Percentiles rank a stretch among this genome's conserved stretches.
phyloP scores from a whole-genome alignment of 35 echinoderm and acorn worm genomes.

The Chiridota heheva region DNA sequence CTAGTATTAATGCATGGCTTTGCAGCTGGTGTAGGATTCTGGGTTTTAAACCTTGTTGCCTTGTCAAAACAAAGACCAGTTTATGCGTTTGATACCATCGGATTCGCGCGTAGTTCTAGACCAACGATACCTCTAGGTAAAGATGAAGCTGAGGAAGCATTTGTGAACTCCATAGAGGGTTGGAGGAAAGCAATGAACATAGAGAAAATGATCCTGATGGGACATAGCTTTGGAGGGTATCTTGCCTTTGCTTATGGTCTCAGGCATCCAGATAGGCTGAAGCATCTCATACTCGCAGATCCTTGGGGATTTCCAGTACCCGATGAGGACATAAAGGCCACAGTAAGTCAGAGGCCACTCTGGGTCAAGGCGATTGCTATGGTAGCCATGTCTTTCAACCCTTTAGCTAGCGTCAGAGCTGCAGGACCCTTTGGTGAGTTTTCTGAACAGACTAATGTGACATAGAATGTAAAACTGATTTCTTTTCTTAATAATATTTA shows the following conservation, averaged over 20 bases:
- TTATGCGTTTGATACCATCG: conserved; percentile 85
- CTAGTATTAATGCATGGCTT: conserved; percentile 90
- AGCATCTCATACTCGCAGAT: conserved; percentile 86
- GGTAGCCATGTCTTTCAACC: conserved; percentile 69
- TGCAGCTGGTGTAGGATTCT: conserved; percentile 81
- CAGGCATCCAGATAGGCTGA: conserved; percentile 67
- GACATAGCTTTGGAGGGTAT: conserved; percentile 92
- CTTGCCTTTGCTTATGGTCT: conserved; percentile 78
- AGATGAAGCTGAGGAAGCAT: conserved; percentile 73
- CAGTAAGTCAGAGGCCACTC: conserved; percentile 29
- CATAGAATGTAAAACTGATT: background rate
- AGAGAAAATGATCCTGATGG: conserved; percentile 88
- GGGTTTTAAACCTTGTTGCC: conserved; percentile 74
- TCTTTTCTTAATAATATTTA: no score
- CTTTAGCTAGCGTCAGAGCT: conserved; percentile 74
- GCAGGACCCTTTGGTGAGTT: conserved; percentile 86
- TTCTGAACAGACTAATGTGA: background rate
- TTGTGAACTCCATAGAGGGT: conserved; percentile 77
- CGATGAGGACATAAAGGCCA: conserved; percentile 22
- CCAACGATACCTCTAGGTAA: conserved; percentile 59
- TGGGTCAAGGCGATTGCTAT: conserved; percentile 61
- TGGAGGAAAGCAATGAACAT: conserved; percentile 81
- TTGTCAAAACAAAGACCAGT: conserved; percentile 65
- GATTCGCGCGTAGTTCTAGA: conserved; percentile 86
- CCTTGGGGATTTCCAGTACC: conserved; percentile 84